Percentiles rank a stretch among this genome's conserved stretches.
These are phyloP conservation scores for Drosophila yakuba DNA, from an alignment of 1,140 invertebrate genomes.

Conservation along the genomic window DNA sequence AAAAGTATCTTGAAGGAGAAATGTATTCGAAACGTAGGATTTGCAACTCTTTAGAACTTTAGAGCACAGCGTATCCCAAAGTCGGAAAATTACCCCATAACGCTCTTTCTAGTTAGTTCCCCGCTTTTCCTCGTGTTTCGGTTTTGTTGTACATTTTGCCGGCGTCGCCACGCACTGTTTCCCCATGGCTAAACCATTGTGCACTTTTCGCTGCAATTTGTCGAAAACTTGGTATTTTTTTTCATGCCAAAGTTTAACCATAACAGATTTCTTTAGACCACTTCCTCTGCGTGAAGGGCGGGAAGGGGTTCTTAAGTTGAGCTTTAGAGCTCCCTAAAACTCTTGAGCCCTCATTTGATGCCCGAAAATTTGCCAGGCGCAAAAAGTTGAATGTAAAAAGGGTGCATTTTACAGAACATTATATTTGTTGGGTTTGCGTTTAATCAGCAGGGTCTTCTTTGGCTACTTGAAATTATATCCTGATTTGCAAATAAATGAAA, in stretches of 20 bases:
- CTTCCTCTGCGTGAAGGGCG: conserved; percentile 12
- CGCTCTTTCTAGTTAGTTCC: conserved; percentile 1
- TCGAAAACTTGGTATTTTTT: conserved; percentile 58
- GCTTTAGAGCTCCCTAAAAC: conserved; percentile 16
- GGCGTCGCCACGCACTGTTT: conserved; percentile 74
- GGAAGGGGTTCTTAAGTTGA: conserved; percentile 4
- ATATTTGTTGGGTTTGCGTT: background rate
- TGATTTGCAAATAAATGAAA: no score
- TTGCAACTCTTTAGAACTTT: background rate
- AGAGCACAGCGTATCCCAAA: conserved; percentile 4
- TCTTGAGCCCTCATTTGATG: conserved; percentile 32
- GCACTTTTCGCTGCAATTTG: conserved; percentile 79
- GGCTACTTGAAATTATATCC: no score
- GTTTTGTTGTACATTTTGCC: conserved; percentile 43
- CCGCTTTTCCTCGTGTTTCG: conserved; percentile 24
- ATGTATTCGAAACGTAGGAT: no score
- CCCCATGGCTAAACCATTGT: conserved; percentile 63
- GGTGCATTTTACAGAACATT: conserved; percentile 2
- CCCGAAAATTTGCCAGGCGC: conserved; percentile 18
- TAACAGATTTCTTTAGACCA: conserved; percentile 70
- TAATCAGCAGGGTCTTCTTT: background rate
- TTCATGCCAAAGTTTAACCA: conserved; percentile 69
- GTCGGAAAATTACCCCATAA: conserved; percentile 10
- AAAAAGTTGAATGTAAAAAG: background rate
- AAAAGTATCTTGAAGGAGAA: background rate